These are phyloP conservation scores for Thysanoteuthis rhombus DNA, from an alignment of 2,888 invertebrate species.

Conservation along the genomic window DNA sequence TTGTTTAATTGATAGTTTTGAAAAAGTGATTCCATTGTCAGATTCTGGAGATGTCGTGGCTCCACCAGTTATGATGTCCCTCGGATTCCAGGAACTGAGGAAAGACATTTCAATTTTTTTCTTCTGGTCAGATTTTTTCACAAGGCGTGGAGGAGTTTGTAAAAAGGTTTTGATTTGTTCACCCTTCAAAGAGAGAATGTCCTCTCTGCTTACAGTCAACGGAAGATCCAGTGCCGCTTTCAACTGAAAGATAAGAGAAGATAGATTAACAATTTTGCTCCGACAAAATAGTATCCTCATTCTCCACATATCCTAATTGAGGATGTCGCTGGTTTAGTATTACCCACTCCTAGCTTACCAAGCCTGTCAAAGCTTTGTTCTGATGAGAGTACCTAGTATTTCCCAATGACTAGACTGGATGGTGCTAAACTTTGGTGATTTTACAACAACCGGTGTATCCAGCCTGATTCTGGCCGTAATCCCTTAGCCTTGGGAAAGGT, in stretches of 20 bases:
- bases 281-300: no score
- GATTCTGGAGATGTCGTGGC: neutral
- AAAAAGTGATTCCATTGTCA: neutral
- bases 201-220: neutral
- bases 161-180: neutral
- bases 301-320: no score
- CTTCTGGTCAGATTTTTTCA: neutral
- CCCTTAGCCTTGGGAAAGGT: no score
- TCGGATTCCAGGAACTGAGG: neutral
- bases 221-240: neutral
- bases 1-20: constrained; percentile 44
- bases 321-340: no score
- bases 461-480: no score
- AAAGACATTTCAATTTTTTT: neutral
- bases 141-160: neutral
- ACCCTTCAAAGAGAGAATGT: neutral
- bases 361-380: no score
- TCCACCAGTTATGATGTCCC: neutral
- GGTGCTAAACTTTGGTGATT: no score
- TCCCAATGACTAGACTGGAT: no score
- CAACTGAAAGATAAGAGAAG: neutral
- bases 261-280: neutral
- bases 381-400: no score
- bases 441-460: no score
- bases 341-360: no score